Base-by-base conservation (phyloP, 92 coral and sea anemone genomes). In the Actinernus sp. region DNA sequence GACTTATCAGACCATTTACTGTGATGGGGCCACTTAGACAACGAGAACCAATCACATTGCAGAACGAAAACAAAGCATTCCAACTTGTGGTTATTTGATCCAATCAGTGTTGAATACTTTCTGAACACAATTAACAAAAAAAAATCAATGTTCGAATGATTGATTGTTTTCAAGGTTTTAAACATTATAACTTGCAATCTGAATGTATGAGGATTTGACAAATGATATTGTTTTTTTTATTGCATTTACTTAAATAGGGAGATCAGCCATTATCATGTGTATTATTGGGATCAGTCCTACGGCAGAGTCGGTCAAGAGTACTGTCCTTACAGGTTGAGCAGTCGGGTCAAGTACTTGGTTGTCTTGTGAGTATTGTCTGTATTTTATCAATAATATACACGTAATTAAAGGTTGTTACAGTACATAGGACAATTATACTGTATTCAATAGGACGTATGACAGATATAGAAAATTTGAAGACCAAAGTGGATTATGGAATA, bases 231-330 rank as follows among this genome's bases (percentile, higher is more conserved):
- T 17, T 72, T 55, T 43, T 1, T 41, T 46, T 14, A 5, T 48
- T 45, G 10, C 17, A 54, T 19, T 54, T 61, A 10, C 10, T 19
- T 61, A 5, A 2, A 2, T 44, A 85, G 91, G 82, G 43, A n/a
- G 47, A 52, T 39, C 86, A 79, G 34, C 79, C 65, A 3, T 71
- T 94, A 36, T 73, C 87, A 32, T 94, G 98, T 73, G 78, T 65
- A 36, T 71, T 90, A 28, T 79, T 91, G 72, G 98, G 97, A 12
- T 91, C 98, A 30, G 71, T 94, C 5, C 74, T 91, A 55, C 87
- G 98, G 34, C 87, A 91, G 31, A 82, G 91, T 45, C 83, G 93
- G 41, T 87, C 90, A 43, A 76, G 98, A 58, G 98, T 94, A 30
- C 75, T 86, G 32, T 66, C 97, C 30, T 56, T 94, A 26, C 56